Conservation (phyloP, 2,888 invertebrate genomes). For the Andrena haemorrhoa region DNA sequence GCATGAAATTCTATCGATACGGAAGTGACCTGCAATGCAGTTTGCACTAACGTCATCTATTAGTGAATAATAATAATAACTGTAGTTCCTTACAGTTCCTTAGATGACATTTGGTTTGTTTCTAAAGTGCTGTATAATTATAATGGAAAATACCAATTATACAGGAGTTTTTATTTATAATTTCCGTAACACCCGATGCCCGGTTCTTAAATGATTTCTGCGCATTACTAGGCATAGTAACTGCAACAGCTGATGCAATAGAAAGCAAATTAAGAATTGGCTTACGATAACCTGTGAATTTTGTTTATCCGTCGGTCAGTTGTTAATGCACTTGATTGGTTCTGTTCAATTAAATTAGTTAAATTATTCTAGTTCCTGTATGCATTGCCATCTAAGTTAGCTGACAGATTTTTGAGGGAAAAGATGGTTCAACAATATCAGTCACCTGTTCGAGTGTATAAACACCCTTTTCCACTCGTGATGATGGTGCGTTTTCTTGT, state of each 20-base stretch:
- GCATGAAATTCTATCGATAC: neutral
- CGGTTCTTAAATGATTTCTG: neutral
- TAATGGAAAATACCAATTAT: constrained; percentile 13
- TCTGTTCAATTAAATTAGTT: constrained; percentile 33
- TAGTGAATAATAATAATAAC: neutral
- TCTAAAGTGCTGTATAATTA: constrained; percentile 5
- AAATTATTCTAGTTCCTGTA: constrained; percentile 35
- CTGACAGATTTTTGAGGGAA: constrained; percentile 20
- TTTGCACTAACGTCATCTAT: constrained; percentile 22
- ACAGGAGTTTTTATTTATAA: constrained; percentile 36
- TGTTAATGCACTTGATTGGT: constrained; percentile 12
- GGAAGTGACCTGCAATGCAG: neutral
- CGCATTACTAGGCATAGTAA: constrained; percentile 11
- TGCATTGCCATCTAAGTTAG: constrained; percentile 27
- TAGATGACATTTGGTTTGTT: constrained; percentile 18
- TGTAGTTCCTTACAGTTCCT: constrained; percentile 2
- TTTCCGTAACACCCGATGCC: constrained; percentile 13
- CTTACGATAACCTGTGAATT: constrained; percentile 43
- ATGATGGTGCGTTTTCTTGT: constrained; percentile 93
- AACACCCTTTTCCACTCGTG: constrained; percentile 97
- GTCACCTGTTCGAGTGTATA: constrained; percentile 97
- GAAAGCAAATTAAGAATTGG: constrained; percentile 20
- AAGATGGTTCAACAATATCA: constrained; percentile 98
- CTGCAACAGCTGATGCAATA: constrained; percentile 13
- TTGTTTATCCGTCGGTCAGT: constrained; percentile 30